These are phyloP conservation scores for Caenorhabditis auriculariae DNA, from an alignment of 2,888 invertebrate species.

Conservation along the genomic window DNA sequence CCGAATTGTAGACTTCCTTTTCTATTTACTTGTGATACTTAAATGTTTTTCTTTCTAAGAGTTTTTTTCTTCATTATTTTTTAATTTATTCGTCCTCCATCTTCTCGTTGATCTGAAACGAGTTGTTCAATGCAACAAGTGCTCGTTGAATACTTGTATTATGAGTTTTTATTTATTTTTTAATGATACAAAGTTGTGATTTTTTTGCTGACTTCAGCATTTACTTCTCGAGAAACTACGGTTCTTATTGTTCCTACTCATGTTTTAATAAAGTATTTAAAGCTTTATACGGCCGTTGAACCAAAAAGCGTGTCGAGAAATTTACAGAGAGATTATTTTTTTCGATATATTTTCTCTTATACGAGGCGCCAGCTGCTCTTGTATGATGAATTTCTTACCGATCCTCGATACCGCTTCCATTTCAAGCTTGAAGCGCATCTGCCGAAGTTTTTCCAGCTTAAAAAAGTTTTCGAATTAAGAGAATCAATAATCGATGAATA, in stretches of 20 bases:
- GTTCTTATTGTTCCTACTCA: too few species aligned
- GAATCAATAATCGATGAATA: too few species aligned
- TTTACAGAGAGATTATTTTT: too few species aligned
- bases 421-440: constrained; percentile 28
- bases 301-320: too few species aligned
- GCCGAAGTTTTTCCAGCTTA: constrained; percentile 26
- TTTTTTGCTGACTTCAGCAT: background rate
- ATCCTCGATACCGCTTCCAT: constrained; percentile 24
- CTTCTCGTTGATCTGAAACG: constrained; percentile 5
- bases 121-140: background rate
- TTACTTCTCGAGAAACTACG: constrained; percentile 3
- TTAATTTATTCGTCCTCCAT: constrained; percentile 2
- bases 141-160: background rate
- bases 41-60: background rate
- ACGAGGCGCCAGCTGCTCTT: too few species aligned
- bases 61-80: background rate
- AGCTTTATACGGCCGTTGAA: too few species aligned
- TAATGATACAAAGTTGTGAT: background rate
- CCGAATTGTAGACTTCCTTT: constrained; percentile 47
- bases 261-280: too few species aligned
- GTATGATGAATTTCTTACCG: too few species aligned
- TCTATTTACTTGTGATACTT: background rate
- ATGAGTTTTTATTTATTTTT: background rate
- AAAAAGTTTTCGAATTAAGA: background rate
- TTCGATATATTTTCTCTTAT: too few species aligned